phyloP scores from a whole-genome alignment of 1,140 invertebrate species.

The Brachionus rotundiformis region DNA sequence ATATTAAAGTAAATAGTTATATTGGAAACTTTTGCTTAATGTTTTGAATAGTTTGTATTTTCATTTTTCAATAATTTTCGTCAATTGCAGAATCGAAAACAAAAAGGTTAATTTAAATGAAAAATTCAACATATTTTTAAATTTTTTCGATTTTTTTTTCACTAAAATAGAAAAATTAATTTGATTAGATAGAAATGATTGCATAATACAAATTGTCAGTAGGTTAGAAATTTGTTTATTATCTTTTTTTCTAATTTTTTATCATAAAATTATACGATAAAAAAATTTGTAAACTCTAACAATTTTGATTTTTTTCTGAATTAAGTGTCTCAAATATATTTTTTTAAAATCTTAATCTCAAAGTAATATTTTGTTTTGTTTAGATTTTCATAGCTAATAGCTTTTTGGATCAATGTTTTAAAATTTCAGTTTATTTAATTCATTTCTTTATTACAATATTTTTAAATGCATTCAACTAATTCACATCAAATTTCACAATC shows the following conservation, averaged over 20 bases:
- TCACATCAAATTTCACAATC: neutral
- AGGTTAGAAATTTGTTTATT: conserved; percentile 15
- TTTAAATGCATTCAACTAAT: neutral
- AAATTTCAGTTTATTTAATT: neutral
- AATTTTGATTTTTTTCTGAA: neutral
- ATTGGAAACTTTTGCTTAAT: too few species aligned
- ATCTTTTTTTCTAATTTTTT: conserved; percentile 2
- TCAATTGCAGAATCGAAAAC: neutral
- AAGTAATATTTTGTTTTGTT: neutral
- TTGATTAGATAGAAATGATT: neutral
- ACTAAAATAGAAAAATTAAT: conserved; percentile 3
- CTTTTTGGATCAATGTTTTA: neutral
- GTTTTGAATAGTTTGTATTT: too few species aligned
- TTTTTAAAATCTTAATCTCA: neutral
- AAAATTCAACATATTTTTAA: too few species aligned
- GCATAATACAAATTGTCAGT: conserved; percentile 2
- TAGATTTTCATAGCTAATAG: neutral
- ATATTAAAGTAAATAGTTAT: too few species aligned
- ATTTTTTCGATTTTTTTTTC: neutral
- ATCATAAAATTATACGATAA: neutral
- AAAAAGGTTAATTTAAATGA: neutral
- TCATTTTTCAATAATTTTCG: neutral
- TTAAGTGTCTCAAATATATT: neutral
- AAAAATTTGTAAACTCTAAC: neutral
- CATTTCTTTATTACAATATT: neutral